Base-by-base conservation (phyloP, 1,140 invertebrate genomes). In the Cheumatopsyche charites region DNA sequence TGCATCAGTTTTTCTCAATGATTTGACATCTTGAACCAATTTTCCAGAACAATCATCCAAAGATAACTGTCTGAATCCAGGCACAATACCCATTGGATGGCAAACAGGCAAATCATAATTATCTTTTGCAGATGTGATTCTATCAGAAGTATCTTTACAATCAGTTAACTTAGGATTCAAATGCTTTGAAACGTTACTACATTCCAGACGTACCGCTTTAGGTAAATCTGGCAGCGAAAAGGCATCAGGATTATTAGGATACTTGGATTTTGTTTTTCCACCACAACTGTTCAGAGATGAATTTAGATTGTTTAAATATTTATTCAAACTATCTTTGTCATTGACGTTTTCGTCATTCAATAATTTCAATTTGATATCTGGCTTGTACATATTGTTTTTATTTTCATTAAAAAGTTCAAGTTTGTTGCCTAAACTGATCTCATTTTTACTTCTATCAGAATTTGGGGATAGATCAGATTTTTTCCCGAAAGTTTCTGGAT, bases 221-320 rank as follows among this genome's bases (percentile, higher is more conserved):
- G 70, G 75, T 41, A 80, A 78, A 72, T 81, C 79, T 1, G 80
- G 80, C 58, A 81, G 42, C 52, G 78, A 80, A 47, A 76, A 77
- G 19, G 78, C 78, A 73, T 79, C 78, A 11, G 67, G 45, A 36
- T 69, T 62, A 36, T 65, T 73, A 12, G 72, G 55, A 49, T 63
- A 66, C 17, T 73, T 73, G 4, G 29, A 7, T 63, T 73, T 73
- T 1, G 58, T 49, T 49, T 69, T 49, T 68, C 67, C 62, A 41
- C 61, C 58, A 41, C 26, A 43, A 6, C 9, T 12, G 3, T 15
- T 29, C 3, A 63, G n/a, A 12, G 43, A 26, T 6, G 43, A 45
- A n/a, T 47, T 66, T 23, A 21, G 12, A 23, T 66, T 47, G 47
- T 66, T 1, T 41, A 66, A 47, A 66, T 15, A 55, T 1, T 15